Conservation (phyloP, 2,888 invertebrate genomes). For the Chrysolina oricalcia region DNA sequence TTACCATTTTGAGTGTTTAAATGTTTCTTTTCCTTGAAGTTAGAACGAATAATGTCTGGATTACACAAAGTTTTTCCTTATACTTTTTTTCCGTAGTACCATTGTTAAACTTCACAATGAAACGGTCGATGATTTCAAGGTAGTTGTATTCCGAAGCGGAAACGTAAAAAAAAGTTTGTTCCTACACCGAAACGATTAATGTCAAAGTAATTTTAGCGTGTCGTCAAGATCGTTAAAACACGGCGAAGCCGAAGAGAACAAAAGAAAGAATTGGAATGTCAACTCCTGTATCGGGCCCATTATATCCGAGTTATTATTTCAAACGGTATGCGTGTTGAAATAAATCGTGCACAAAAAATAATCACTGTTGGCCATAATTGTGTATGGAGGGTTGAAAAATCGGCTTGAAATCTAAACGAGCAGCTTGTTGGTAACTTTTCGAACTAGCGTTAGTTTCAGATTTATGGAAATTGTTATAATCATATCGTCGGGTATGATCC, state of each 20-base stretch:
- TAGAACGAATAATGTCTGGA: no score
- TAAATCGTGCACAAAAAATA: slow-evolving; percentile 23
- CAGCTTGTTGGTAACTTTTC: background rate
- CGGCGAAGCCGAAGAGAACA: slow-evolving; percentile 20
- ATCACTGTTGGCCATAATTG: slow-evolving; percentile 29
- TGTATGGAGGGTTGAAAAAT: slow-evolving; percentile 28
- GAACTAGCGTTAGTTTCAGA: background rate
- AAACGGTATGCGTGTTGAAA: slow-evolving; percentile 13
- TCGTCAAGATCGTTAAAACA: slow-evolving; percentile 32
- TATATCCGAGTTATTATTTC: slow-evolving; percentile 26
- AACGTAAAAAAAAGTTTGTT: slow-evolving; percentile 12
- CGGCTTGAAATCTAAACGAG: slow-evolving; percentile 33
- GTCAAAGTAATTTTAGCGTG: slow-evolving; percentile 24
- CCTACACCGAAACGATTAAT: slow-evolving; percentile 30
- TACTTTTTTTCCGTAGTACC: background rate
- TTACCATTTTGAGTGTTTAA: no score
- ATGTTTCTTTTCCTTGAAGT: no score
- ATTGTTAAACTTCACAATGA: background rate
- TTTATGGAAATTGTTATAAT: background rate
- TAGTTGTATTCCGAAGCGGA: background rate
- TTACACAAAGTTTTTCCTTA: no score
- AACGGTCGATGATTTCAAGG: slow-evolving; percentile 1
- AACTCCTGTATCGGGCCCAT: slow-evolving; percentile 30
- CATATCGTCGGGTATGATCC: background rate
- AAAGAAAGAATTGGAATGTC: slow-evolving; percentile 28